These are phyloP conservation scores for Xestia c-nigrum DNA, from an alignment of 2,888 invertebrate species.

Conservation along the genomic window DNA sequence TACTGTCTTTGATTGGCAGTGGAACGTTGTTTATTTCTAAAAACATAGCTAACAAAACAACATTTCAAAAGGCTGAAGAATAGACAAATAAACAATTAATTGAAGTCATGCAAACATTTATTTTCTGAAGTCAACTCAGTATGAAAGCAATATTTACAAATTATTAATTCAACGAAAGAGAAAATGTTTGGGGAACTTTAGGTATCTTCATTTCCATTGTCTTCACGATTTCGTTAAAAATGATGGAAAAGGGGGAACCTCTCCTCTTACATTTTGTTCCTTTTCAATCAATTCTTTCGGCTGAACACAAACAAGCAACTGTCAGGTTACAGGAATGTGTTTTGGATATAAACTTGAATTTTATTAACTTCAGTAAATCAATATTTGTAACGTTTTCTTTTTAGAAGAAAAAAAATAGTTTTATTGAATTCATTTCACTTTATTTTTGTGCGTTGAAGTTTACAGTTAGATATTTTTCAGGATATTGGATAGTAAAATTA, in stretches of 20 bases:
- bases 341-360: slow-evolving; percentile 49
- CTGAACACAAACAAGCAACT: slow-evolving; percentile 61
- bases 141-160: not conserved
- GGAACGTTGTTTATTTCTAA: not conserved
- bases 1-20: no score
- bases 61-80: not conserved
- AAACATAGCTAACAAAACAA: not conserved
- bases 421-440: slow-evolving; percentile 6
- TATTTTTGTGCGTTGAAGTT: slow-evolving; percentile 1
- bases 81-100: no score
- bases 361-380: slow-evolving; percentile 47
- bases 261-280: slow-evolving; percentile 75
- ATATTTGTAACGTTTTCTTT: slow-evolving; percentile 25
- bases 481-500: not conserved
- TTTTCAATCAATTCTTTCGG: slow-evolving; percentile 73
- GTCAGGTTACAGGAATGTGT: slow-evolving; percentile 60
- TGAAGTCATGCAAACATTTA: not conserved
- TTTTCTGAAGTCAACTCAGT: not conserved
- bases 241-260: slow-evolving; percentile 74
- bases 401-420: slow-evolving; percentile 14
- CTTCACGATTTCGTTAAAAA: slow-evolving; percentile 68
- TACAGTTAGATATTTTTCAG: slow-evolving; percentile 3
- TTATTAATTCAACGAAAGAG: slow-evolving; percentile 35
- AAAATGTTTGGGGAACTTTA: slow-evolving; percentile 56
- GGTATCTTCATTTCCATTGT: slow-evolving; percentile 68